Percentiles rank a stretch among this genome's conserved stretches.
These are phyloP conservation scores for Myotis daubentonii DNA, from an alignment of 2,797 vertebrate species.

Conservation along the genomic window DNA sequence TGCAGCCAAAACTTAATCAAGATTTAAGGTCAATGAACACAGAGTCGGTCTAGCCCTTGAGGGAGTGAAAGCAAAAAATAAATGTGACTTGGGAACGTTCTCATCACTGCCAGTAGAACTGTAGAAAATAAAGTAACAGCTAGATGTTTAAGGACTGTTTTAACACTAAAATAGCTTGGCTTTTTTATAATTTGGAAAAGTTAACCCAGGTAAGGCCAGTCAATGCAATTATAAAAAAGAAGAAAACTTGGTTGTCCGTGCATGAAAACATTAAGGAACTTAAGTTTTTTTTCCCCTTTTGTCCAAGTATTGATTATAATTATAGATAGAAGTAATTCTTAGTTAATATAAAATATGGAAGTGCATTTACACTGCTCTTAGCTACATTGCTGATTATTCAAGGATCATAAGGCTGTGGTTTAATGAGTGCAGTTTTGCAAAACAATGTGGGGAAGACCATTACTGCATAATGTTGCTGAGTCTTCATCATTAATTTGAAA, in stretches of 20 bases:
- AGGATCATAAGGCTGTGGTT: conserved; percentile 66
- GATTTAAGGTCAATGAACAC: conserved; percentile 73
- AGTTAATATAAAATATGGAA: conserved; percentile 79
- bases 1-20: conserved; percentile 79
- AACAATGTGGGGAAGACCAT: conserved; percentile 66
- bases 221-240: conserved; percentile 82
- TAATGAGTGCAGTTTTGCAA: conserved; percentile 81
- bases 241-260: conserved; percentile 81
- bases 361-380: conserved; percentile 73
- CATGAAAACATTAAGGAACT: conserved; percentile 85
- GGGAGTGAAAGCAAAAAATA: conserved; percentile 66
- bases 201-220: conserved; percentile 71
- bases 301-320: conserved; percentile 82
- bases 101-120: conserved; percentile 75
- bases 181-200: conserved; percentile 83
- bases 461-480: conserved; percentile 61
- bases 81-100: conserved; percentile 57
- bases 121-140: conserved; percentile 67
- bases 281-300: conserved; percentile 77
- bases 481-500: conserved; percentile 79
- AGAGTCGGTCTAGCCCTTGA: conserved; percentile 51
- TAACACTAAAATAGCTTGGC: conserved; percentile 75
- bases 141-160: conserved; percentile 69
- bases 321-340: conserved; percentile 81
- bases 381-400: conserved; percentile 80